Evolutionary conservation across 1,140 invertebrate species (phyloP), one percentile per base, ranked within the genome.

Genomic region (Plodia interpunctella): DNA sequence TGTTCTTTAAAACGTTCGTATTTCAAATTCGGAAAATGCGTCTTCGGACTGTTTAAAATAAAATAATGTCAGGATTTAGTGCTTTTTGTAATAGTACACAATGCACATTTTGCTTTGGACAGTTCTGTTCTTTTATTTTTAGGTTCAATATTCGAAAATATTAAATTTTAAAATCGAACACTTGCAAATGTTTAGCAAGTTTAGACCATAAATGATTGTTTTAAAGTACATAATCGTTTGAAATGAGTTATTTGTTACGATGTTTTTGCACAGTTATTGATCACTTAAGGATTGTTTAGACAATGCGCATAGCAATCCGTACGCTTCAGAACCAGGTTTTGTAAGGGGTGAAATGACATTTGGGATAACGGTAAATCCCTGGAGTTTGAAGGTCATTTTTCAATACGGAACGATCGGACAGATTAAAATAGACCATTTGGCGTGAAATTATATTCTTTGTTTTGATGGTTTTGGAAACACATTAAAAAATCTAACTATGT

Each of bases 331-430:
- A 67, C 66, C 83, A 88, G 83, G 76, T 84, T 82, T 79, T 79
- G 75, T 81, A 83, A 81, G 78, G 84, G 87, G 76, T 80, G 80
- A 83, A 87, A 87, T 88, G 86, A 83, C 87, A 82, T 87, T 87
- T 71, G 74, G 83, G 74, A 82, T 80, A 78, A 67, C 57, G 76
- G 72, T 76, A 83, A 88, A 81, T 75, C 82, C 74, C 60, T 62
- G 74, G 73, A 74, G 57, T 75, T 80, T 77, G 60, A 62, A 72
- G 77, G 76, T 84, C 80, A 87, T 86, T 87, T 87, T 88, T 87
- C 82, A 84, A 82, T 76, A 78, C 75, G 74, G 74, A 60, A 66
- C 19, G 59, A 66, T 63, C 38, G 25, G 53, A 60, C 49, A 53
- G 57, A 55, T 66, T 54, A 56, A 57, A 25, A 1, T 20, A 3